Evolutionary conservation across 2,113 vertebrate species (phyloP), one percentile per base, ranked within the genome.

Genomic region (Jacana jacana): DNA sequence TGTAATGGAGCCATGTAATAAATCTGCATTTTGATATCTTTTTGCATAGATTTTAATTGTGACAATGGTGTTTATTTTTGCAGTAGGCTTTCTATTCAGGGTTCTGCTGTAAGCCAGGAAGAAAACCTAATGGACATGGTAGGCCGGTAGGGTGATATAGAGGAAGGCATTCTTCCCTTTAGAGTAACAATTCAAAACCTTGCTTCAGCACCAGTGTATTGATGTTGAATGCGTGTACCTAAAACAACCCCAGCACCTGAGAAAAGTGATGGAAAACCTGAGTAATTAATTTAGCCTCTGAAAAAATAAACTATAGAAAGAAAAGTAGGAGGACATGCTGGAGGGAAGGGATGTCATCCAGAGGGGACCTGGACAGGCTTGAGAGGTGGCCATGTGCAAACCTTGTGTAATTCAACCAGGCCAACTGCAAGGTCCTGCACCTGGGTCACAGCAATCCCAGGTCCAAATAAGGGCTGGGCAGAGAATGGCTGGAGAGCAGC

Each of bases 1-100:
- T 96, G 86, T 93, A 92, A 92, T 58, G 55, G 80, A 88, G 64
- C 64, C 33, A 19, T 10, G 14, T 92, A 90, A 95, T 91, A 89
- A 91, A 88, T 44, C 64, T 69, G 55, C 37, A 31, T 81, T 92
- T 95, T 91, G 55, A 49, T 87, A 40, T 81, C 14, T 55, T 87
- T 96, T 79, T 57, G 37, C 33, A 51, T 61, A 80, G 37, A 69
- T 85, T 91, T 93, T 33, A 70, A 30, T 75, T 49, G 75, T 76
- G 61, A 48, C 49, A 58, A 8, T 35, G 17, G 51, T 83, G 27
- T 42, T 94, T 69, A 42, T 54, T 91, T 95, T 78, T 79, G 25
- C 58, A 17, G 5, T 30, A 28, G 33, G 18, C 28, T 91, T 92
- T 91, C 64, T 5, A 37, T 69, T 72, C 24, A 5, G n/a, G 40